phyloP scores from a whole-genome alignment of 2,113 vertebrate species.

The Ceyx melanurus region DNA sequence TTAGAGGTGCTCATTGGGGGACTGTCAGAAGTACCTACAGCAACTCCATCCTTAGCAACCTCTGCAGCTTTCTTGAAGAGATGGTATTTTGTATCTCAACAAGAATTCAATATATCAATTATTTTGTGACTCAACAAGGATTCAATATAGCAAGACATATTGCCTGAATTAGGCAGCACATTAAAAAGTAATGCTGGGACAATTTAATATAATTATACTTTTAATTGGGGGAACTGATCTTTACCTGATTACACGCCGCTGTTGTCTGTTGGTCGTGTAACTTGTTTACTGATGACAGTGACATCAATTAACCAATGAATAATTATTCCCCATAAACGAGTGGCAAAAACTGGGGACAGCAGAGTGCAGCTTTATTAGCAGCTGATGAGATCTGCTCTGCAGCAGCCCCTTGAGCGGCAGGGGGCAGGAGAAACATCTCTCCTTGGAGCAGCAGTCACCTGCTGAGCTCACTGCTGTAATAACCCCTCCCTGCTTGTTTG shows the following conservation, averaged over 20 bases:
- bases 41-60: constrained; percentile 34
- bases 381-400: background rate
- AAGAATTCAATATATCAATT: constrained; percentile 1
- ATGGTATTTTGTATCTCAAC: constrained; percentile 28
- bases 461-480: background rate
- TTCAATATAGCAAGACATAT: constrained; percentile 15
- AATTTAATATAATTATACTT: constrained; percentile 56
- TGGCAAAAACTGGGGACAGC: background rate
- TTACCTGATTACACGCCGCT: constrained; percentile 9
- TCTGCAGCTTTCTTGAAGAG: constrained; percentile 39
- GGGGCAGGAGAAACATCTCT: background rate
- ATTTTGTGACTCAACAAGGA: constrained; percentile 32
- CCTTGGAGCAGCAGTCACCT: background rate
- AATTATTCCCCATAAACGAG: background rate
- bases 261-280: background rate
- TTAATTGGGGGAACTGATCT: constrained; percentile 19
- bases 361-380: background rate
- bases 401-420: background rate
- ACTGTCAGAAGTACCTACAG: constrained; percentile 31
- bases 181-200: constrained; percentile 59
- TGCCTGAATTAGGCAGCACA: constrained; percentile 47
- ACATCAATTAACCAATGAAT: constrained; percentile 19
- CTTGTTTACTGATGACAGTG: background rate
- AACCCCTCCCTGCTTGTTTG: background rate
- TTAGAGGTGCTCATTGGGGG: constrained; percentile 17